Conservation (phyloP, 2,888 invertebrate genomes). For the Orchesellides sinensis region DNA sequence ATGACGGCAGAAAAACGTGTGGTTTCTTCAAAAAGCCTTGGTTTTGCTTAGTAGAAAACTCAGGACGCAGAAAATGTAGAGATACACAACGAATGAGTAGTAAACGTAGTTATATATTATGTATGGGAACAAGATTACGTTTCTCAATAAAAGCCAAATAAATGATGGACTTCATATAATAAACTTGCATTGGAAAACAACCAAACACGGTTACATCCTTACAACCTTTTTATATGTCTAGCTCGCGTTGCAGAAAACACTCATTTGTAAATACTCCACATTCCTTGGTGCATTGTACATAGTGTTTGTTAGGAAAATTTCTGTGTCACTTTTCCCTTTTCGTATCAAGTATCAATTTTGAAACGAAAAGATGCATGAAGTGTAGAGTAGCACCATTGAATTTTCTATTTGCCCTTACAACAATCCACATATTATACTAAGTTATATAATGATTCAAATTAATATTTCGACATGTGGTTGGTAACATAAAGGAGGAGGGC, state of each 20-base stretch:
- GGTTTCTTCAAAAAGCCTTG: background rate
- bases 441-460: no score
- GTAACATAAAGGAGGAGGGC: background rate
- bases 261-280: no score
- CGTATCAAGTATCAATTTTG: conserved; percentile 23
- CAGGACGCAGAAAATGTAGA: background rate
- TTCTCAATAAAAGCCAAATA: background rate
- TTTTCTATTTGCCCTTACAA: background rate
- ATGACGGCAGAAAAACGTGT: no score
- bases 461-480: background rate
- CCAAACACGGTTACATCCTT: background rate
- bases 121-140: background rate
- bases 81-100: no score
- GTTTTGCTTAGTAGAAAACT: background rate
- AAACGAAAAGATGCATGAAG: background rate
- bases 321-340: conserved; percentile 7
- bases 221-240: background rate
- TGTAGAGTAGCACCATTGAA: background rate
- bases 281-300: background rate
- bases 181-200: background rate
- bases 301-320: background rate
- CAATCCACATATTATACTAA: no score
- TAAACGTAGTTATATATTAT: background rate
- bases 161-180: no score
- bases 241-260: background rate